These are phyloP conservation scores for Rhea pennata DNA, from an alignment of 2,113 vertebrate species.

Conservation along the genomic window DNA sequence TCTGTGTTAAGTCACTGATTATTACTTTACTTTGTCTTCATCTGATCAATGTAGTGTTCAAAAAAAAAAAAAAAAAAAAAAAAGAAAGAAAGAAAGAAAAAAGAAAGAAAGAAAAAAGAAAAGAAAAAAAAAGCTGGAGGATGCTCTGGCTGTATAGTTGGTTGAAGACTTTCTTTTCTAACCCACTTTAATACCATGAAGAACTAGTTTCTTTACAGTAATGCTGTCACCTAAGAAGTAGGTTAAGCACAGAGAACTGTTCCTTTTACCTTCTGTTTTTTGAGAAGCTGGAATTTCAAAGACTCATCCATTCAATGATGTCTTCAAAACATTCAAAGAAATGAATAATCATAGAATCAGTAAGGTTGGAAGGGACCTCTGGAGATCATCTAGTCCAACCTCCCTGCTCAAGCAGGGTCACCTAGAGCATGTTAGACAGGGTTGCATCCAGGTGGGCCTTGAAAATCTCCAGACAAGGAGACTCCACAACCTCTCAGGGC, in stretches of 20 bases:
- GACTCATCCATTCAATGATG: neutral
- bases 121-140: neutral
- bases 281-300: neutral
- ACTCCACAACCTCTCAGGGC: too few species aligned
- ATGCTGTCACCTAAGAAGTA: neutral
- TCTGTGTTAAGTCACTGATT: neutral
- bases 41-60: neutral
- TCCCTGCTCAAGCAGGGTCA: too few species aligned
- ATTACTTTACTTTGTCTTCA: conserved; percentile 11
- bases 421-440: too few species aligned
- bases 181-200: neutral
- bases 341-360: neutral
- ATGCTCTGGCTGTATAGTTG: neutral
- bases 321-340: neutral
- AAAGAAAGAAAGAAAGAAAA: neutral
- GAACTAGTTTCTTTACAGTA: neutral
- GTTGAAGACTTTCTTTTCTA: neutral
- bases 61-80: neutral
- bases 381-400: too few species aligned
- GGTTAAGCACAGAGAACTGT: neutral
- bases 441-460: too few species aligned
- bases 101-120: neutral
- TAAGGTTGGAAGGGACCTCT: too few species aligned
- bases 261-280: neutral
- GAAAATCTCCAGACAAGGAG: too few species aligned